Evolutionary conservation across 1,140 invertebrate species (phyloP).

Genomic region (Heliconius congener): DNA sequence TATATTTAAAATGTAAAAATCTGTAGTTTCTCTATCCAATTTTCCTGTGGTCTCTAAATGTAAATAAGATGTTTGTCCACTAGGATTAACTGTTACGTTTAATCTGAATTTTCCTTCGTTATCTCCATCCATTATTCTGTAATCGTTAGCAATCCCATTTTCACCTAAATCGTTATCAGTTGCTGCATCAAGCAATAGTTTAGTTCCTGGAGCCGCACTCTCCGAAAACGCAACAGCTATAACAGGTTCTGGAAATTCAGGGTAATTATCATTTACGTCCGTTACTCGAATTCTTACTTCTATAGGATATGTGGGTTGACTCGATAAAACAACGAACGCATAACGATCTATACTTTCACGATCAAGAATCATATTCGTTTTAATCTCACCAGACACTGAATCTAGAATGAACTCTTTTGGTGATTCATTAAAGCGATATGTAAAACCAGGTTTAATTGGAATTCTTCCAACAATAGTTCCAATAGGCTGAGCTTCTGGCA

Average conservation of each 20-base stretch:
- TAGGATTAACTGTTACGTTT: conserved; percentile 92
- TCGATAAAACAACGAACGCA: conserved; percentile 94
- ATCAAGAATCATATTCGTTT: conserved; percentile 90
- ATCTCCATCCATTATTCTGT: conserved; percentile 93
- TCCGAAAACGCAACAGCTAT: conserved; percentile 94
- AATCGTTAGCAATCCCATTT: conserved; percentile 93
- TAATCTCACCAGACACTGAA: conserved; percentile 90
- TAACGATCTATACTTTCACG: conserved; percentile 92
- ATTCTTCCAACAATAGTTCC: conserved; percentile 92
- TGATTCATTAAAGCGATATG: conserved; percentile 94
- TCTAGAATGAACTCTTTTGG: conserved; percentile 92
- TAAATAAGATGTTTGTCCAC: conserved; percentile 92
- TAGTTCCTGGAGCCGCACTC: conserved; percentile 92
- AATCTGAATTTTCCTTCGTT: conserved; percentile 93
- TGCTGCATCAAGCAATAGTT: conserved; percentile 92
- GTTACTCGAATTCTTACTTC: conserved; percentile 93
- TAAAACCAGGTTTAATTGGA: conserved; percentile 92
- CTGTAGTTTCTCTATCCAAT: conserved; percentile 92
- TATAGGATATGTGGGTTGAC: conserved; percentile 95
- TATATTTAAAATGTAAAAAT: conserved; percentile 93
- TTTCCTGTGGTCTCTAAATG: conserved; percentile 95
- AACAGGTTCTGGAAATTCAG: conserved; percentile 93
- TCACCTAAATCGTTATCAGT: conserved; percentile 92
- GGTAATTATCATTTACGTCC: conserved; percentile 95
- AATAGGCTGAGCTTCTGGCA: conserved; percentile 90